Percentiles rank a stretch among this genome's conserved stretches.
Conservation (phyloP, 2,888 invertebrate species). For the Serripes groenlandicus region DNA sequence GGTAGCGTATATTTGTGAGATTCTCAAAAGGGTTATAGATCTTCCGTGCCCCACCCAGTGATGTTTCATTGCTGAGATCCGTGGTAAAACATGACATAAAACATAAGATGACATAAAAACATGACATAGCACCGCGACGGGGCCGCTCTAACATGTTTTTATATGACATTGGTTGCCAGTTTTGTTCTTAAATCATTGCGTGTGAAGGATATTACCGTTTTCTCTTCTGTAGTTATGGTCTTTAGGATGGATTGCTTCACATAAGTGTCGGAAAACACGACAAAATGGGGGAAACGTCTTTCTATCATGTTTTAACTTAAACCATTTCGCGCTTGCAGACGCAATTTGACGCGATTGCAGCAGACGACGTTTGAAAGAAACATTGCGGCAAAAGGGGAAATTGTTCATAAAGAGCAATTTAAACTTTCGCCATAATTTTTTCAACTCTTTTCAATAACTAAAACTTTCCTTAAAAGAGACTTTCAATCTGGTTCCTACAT, state of each 20-base stretch:
- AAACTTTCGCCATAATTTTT: not conserved
- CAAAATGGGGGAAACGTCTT: too few relatives aligned
- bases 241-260: too few relatives aligned
- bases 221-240: too few relatives aligned
- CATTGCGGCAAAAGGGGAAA: not conserved
- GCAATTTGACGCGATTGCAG: too few relatives aligned
- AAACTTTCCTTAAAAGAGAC: too few relatives aligned
- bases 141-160: not conserved
- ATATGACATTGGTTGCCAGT: not conserved
- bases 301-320: too few relatives aligned
- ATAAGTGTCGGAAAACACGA: too few relatives aligned
- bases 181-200: not conserved
- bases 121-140: slow-evolving; percentile 1
- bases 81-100: slow-evolving; percentile 18
- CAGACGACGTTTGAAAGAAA: too few relatives aligned
- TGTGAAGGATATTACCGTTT: not conserved
- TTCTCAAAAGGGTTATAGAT: slow-evolving; percentile 5
- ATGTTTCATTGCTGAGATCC: not conserved
- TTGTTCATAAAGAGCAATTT: not conserved
- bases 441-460: not conserved
- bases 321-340: too few relatives aligned
- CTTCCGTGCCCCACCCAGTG: slow-evolving; percentile 3
- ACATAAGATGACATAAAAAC: slow-evolving; percentile 5
- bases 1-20: slow-evolving; percentile 5
- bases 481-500: too few relatives aligned